phyloP scores from a whole-genome alignment of 92 coral and sea anemone species.

The Porites cylindrica region DNA sequence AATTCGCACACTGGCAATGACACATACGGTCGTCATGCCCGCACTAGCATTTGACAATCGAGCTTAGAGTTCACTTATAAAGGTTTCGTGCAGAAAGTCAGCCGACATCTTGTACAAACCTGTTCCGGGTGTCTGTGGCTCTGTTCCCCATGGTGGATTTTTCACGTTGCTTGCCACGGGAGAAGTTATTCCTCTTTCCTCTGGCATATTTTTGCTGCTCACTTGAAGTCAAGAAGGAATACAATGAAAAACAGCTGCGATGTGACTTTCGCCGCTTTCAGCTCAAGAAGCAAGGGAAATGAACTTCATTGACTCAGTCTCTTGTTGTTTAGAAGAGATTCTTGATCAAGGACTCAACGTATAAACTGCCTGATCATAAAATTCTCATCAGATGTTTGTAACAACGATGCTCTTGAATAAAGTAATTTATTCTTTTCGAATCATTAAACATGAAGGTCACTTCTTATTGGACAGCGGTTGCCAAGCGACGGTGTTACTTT shows the following conservation, averaged over 20 bases:
- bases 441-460: slow-evolving; percentile 29
- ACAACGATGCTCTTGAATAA: not conserved
- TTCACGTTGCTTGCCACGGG: slow-evolving; percentile 78
- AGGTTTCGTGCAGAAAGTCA: not conserved
- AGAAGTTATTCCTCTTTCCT: slow-evolving; percentile 67
- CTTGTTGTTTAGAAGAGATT: not conserved
- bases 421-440: slow-evolving; percentile 31
- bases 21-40: not conserved
- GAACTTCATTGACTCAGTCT: slow-evolving; percentile 9
- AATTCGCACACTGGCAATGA: slow-evolving; percentile 22
- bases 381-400: not conserved
- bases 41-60: not conserved
- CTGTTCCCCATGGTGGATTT: slow-evolving; percentile 98
- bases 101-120: slow-evolving; percentile 20
- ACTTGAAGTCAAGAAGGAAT: slow-evolving; percentile 17
- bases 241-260: slow-evolving; percentile 13
- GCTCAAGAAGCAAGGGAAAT: slow-evolving; percentile 12
- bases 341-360: not conserved
- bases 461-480: slow-evolving; percentile 48
- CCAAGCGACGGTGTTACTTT: slow-evolving; percentile 4
- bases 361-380: not conserved
- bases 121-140: slow-evolving; percentile 85
- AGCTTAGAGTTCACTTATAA: not conserved
- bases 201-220: slow-evolving; percentile 48
- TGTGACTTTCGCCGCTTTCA: not conserved